These are phyloP conservation scores for Venustoraphidia nigricollis DNA, from an alignment of 2,888 invertebrate species.

Conservation along the genomic window DNA sequence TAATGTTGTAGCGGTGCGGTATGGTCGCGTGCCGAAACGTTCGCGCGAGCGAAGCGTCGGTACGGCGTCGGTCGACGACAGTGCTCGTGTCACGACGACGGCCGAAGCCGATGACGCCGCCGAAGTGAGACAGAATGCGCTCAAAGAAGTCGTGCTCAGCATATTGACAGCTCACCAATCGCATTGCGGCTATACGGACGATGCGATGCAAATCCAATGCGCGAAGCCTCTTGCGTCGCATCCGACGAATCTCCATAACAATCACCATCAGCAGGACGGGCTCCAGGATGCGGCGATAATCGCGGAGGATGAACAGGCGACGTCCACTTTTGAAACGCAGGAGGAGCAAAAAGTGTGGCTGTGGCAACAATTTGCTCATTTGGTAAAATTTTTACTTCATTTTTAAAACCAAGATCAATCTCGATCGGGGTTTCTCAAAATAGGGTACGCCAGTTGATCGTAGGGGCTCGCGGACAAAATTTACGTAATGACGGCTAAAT, in stretches of 20 bases:
- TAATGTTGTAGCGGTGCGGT: slow-evolving; percentile 66
- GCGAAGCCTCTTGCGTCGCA: slow-evolving; percentile 53
- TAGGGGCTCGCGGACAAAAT: too few relatives aligned
- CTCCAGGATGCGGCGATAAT: background rate
- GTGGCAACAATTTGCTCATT: slow-evolving; percentile 71
- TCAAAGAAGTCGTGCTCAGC: slow-evolving; percentile 65
- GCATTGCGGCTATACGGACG: slow-evolving; percentile 80
- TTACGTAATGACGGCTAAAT: too few relatives aligned
- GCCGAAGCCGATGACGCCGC: slow-evolving; percentile 27
- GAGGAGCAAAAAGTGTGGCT: slow-evolving; percentile 66
- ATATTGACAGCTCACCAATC: slow-evolving; percentile 74
- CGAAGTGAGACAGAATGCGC: slow-evolving; percentile 40
- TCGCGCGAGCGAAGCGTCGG: slow-evolving; percentile 58
- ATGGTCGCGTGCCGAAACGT: slow-evolving; percentile 91
- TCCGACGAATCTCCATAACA: slow-evolving; percentile 13
- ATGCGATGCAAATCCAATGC: slow-evolving; percentile 54
- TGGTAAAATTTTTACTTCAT: too few relatives aligned
- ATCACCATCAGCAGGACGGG: slow-evolving; percentile 3
- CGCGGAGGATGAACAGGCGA: slow-evolving; percentile 25
- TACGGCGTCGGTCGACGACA: slow-evolving; percentile 24
- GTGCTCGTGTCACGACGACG: slow-evolving; percentile 30
- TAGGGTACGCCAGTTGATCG: too few relatives aligned
- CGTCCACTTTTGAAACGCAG: slow-evolving; percentile 43
- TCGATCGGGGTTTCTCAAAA: too few relatives aligned
- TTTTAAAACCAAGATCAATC: too few relatives aligned